A percentile compares a stretch with the other conserved stretches of the same genome.
Conservation (phyloP, 2,797 vertebrate genomes). For the Pipistrellus kuhlii region DNA sequence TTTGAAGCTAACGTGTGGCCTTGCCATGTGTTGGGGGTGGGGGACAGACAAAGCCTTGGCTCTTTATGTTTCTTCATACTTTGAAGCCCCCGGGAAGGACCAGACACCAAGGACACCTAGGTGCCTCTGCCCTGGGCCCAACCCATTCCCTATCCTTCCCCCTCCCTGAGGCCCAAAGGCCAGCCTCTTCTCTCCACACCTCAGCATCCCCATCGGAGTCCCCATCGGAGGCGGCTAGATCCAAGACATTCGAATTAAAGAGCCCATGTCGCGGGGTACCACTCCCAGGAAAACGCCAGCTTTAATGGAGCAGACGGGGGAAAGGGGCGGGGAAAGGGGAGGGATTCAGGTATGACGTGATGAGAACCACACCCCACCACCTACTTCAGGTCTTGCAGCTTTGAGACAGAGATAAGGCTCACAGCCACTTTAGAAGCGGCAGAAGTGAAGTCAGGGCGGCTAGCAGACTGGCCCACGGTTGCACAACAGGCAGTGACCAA, state of each 20-base stretch:
- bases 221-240: conserved; percentile 4
- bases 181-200: neutral
- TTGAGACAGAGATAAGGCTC: conserved; percentile 22
- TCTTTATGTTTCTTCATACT: neutral
- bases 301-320: neutral
- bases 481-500: neutral
- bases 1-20: neutral
- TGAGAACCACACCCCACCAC: neutral
- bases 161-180: neutral
- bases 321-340: neutral
- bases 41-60: neutral
- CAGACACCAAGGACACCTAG: neutral
- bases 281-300: conserved; percentile 34
- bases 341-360: neutral
- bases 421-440: conserved; percentile 28
- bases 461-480: neutral
- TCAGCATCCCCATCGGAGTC: neutral
- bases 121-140: neutral
- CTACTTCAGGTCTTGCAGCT: neutral
- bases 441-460: conserved; percentile 38
- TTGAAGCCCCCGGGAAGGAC: neutral
- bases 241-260: conserved; percentile 35
- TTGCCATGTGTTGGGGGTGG: neutral
- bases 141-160: neutral
- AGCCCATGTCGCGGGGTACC: neutral